Conservation (phyloP, 2,113 vertebrate species). For the Emberiza fucata region DNA sequence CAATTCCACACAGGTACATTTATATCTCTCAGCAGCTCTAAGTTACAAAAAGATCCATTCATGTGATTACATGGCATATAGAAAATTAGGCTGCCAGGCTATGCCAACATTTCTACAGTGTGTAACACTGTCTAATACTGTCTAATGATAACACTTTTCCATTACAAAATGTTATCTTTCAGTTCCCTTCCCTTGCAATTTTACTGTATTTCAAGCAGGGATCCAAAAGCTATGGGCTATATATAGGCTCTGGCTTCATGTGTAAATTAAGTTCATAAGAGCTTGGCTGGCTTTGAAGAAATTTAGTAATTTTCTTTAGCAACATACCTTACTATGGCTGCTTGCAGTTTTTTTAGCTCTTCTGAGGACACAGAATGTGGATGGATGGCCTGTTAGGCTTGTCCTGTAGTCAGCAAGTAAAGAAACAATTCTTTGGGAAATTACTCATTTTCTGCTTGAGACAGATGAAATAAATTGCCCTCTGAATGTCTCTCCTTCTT, state of each 20-base stretch:
- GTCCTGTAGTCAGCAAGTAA: not conserved
- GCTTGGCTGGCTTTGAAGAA: not conserved
- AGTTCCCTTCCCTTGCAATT: not conserved
- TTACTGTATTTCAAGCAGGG: not conserved
- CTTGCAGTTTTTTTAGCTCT: not conserved
- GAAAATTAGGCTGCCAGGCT: not conserved
- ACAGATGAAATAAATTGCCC: not conserved
- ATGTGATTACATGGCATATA: not conserved
- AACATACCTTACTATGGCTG: not conserved
- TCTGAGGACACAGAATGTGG: not conserved
- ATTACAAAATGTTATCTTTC: not conserved
- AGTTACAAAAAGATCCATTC: not conserved
- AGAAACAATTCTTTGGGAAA: not conserved
- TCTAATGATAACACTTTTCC: not conserved
- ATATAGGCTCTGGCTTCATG: not conserved
- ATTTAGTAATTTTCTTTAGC: not conserved
- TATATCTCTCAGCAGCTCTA: not conserved
- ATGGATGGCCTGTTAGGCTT: not conserved
- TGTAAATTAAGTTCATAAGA: not conserved
- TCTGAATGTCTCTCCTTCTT: not conserved
- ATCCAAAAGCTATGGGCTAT: not conserved
- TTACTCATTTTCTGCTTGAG: rapidly evolving
- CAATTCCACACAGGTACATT: not conserved
- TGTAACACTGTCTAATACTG: not conserved
- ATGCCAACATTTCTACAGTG: not conserved